These are phyloP conservation scores for Sebastes kiyomatsui DNA, from an alignment of 2,797 vertebrate species.

Conservation along the genomic window DNA sequence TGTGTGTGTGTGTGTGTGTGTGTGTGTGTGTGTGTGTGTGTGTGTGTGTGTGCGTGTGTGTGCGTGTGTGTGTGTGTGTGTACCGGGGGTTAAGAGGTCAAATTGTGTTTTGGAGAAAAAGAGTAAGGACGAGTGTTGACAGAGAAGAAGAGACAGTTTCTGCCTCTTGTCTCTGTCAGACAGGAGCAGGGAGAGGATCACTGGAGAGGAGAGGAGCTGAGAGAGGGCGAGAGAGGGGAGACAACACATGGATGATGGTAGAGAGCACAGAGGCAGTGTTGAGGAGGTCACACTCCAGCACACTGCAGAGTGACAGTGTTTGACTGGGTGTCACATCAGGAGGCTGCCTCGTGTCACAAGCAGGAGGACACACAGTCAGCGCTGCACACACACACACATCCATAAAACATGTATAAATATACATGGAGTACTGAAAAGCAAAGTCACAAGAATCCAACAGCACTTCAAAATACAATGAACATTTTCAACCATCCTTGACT, in stretches of 20 bases:
- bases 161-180: conserved; percentile 11
- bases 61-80: neutral
- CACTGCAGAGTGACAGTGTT: conserved; percentile 52
- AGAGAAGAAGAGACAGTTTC: neutral
- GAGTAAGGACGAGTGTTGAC: neutral
- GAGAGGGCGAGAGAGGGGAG: conserved; percentile 10
- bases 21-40: neutral
- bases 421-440: neutral
- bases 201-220: conserved; percentile 30
- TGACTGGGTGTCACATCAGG: conserved; percentile 36
- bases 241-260: conserved; percentile 30
- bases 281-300: conserved; percentile 50
- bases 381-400: neutral
- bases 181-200: conserved; percentile 27
- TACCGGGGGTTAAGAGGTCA: neutral
- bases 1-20: neutral
- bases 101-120: neutral
- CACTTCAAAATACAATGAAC: neutral
- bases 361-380: conserved; percentile 22
- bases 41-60: neutral
- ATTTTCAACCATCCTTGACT: neutral
- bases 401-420: neutral
- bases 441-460: neutral
- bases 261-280: neutral
- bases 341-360: conserved; percentile 25